These are phyloP conservation scores for Zaprionus camerounensis DNA, from an alignment of 1,140 invertebrate species.

Conservation along the genomic window DNA sequence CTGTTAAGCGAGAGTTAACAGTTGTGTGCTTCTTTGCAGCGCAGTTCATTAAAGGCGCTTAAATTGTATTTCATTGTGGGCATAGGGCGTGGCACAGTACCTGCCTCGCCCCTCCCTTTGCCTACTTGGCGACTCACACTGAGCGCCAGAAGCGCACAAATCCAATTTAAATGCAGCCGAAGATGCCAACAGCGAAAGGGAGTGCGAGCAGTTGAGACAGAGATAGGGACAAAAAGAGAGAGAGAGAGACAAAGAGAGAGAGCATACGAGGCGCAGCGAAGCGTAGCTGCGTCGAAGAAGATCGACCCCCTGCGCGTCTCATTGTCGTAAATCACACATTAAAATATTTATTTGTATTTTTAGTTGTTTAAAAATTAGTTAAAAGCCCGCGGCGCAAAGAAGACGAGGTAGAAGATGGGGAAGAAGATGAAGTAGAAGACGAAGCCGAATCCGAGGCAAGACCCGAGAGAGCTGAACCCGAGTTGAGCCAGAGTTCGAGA, in stretches of 20 bases:
- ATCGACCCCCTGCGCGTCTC: constrained; percentile 77
- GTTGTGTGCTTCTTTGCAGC: constrained; percentile 11
- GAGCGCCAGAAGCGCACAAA: constrained; percentile 83
- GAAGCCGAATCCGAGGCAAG: not conserved
- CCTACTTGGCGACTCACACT: constrained; percentile 1
- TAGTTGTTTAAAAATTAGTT: constrained; percentile 84
- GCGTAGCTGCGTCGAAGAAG: constrained; percentile 23
- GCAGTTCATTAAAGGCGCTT: constrained; percentile 79
- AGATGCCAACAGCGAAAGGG: constrained; percentile 19
- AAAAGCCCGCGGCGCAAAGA: constrained; percentile 67
- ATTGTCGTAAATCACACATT: constrained; percentile 84
- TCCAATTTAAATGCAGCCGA: constrained; percentile 82
- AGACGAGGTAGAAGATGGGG: not conserved
- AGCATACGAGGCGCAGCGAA: not conserved
- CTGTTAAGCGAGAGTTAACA: constrained; percentile 9
- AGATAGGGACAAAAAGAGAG: constrained; percentile 5
- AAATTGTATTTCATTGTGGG: constrained; percentile 75
- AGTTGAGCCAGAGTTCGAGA: constrained; percentile 39
- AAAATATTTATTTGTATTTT: constrained; percentile 84
- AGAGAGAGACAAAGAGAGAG: constrained; percentile 16
- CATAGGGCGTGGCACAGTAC: constrained; percentile 21
- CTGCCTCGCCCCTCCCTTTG: not conserved
- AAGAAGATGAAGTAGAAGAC: not conserved
- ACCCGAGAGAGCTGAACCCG: constrained; percentile 21
- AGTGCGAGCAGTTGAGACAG: not conserved